Conservation (phyloP, 1,140 invertebrate genomes). For the Drosophila mayri region DNA sequence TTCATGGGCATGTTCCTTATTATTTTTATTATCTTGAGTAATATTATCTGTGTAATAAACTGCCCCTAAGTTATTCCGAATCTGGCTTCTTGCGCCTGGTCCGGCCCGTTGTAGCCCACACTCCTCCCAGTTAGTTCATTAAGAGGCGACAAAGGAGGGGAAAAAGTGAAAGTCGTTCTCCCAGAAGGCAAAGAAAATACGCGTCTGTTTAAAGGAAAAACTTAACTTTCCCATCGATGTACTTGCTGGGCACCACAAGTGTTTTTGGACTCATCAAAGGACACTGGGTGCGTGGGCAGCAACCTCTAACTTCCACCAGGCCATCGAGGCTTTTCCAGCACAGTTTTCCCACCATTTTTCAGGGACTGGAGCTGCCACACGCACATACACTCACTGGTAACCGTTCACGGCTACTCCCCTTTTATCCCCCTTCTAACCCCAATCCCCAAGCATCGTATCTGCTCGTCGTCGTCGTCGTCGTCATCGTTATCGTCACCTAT, state of each 20-base stretch:
- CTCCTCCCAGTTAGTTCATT: constrained; percentile 55
- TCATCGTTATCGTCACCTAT: constrained; percentile 68
- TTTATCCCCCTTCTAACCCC: constrained; percentile 6
- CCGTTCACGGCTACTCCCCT: constrained; percentile 25
- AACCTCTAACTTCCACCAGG: neutral
- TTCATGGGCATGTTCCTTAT: too few relatives aligned
- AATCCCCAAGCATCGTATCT: constrained; percentile 21
- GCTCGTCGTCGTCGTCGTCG: constrained; percentile 36
- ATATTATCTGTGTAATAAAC: constrained; percentile 68
- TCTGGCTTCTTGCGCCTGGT: constrained; percentile 30
- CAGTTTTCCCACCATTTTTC: constrained; percentile 50
- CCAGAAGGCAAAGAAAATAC: constrained; percentile 41
- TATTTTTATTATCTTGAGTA: neutral
- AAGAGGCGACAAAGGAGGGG: constrained; percentile 48
- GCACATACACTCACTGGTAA: constrained; percentile 21
- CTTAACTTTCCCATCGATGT: constrained; percentile 16
- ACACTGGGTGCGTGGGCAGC: constrained; percentile 9
- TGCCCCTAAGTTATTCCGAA: constrained; percentile 15
- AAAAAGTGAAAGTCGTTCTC: constrained; percentile 72
- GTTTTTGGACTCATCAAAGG: constrained; percentile 33
- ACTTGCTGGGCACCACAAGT: constrained; percentile 67
- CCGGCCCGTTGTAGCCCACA: neutral
- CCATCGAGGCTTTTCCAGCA: constrained; percentile 25
- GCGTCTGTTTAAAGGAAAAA: constrained; percentile 27
- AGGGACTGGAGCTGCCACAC: constrained; percentile 54